These are phyloP conservation scores for Galeopsomyia nigrocyanea DNA, from an alignment of 2,888 invertebrate genomes.

Conservation along the genomic window DNA sequence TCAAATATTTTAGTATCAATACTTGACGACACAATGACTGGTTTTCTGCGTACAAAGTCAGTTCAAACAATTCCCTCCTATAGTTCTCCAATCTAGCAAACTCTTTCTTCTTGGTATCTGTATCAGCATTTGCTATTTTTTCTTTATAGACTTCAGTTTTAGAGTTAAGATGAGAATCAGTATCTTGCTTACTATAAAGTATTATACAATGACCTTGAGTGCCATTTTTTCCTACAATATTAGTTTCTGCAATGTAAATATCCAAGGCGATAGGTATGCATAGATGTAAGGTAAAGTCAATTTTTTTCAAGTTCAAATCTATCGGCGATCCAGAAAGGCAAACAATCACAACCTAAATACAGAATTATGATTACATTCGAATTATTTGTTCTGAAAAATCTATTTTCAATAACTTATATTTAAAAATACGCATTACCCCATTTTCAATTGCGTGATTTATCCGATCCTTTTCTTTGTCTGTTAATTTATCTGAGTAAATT, in stretches of 20 bases:
- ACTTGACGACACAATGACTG: constrained; percentile 24
- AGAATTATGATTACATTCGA: neutral
- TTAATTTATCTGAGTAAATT: neutral
- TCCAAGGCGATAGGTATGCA: constrained; percentile 17
- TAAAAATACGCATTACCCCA: constrained; percentile 14
- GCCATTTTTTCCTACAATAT: neutral
- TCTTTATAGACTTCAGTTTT: neutral
- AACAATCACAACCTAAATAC: constrained; percentile 22
- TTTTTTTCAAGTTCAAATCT: constrained; percentile 6
- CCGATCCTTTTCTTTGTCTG: constrained; percentile 4
- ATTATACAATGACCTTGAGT: constrained; percentile 1
- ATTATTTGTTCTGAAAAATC: neutral
- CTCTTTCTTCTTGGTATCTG: neutral
- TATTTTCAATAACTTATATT: neutral
- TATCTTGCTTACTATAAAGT: constrained; percentile 20
- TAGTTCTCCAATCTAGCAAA: neutral
- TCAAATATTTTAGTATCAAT: constrained; percentile 22
- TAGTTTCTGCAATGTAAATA: constrained; percentile 21
- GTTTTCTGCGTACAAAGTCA: constrained; percentile 28
- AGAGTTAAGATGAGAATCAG: neutral
- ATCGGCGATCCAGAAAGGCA: constrained; percentile 25
- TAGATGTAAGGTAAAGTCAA: constrained; percentile 24
- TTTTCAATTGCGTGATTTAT: neutral
- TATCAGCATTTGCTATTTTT: neutral
- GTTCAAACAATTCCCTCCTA: constrained; percentile 9